These are phyloP conservation scores for Drosophila nigromelanica DNA, from an alignment of 1,140 invertebrate species.

Conservation along the genomic window DNA sequence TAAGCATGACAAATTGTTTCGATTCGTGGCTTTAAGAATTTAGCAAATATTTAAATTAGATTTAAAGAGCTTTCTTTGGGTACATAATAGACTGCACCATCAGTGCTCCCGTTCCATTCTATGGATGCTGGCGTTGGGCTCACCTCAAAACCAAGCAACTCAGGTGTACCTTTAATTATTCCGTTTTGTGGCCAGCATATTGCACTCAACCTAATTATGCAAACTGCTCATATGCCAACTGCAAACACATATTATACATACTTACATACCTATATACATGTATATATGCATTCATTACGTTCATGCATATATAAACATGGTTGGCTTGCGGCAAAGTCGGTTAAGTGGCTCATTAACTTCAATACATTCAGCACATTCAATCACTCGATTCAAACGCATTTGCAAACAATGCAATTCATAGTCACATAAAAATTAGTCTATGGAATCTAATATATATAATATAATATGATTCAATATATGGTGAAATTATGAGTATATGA, in stretches of 20 bases:
- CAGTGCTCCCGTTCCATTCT: neutral
- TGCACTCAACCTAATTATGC: constrained; percentile 67
- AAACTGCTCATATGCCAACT: constrained; percentile 2
- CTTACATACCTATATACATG: constrained; percentile 1
- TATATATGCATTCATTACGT: constrained; percentile 19
- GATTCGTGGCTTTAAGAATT: constrained; percentile 14
- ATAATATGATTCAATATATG: too few species aligned
- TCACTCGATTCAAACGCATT: constrained; percentile 45
- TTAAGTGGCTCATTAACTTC: constrained; percentile 75
- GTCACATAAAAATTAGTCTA: too few species aligned
- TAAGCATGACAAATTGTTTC: constrained; percentile 64
- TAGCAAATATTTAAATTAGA: neutral
- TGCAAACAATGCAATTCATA: constrained; percentile 43
- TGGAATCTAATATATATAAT: too few species aligned
- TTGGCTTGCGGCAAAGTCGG: constrained; percentile 52
- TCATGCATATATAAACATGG: constrained; percentile 15
- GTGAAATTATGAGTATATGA: too few species aligned
- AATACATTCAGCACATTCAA: constrained; percentile 56
- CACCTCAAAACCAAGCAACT: constrained; percentile 25
- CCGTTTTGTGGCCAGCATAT: constrained; percentile 44
- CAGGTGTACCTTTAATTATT: constrained; percentile 47
- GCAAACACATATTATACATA: constrained; percentile 3
- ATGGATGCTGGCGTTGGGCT: neutral
- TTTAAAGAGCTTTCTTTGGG: neutral
- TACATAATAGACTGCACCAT: neutral